These are phyloP conservation scores for Diabrotica undecimpunctata DNA, from an alignment of 1,140 invertebrate species.

Conservation along the genomic window DNA sequence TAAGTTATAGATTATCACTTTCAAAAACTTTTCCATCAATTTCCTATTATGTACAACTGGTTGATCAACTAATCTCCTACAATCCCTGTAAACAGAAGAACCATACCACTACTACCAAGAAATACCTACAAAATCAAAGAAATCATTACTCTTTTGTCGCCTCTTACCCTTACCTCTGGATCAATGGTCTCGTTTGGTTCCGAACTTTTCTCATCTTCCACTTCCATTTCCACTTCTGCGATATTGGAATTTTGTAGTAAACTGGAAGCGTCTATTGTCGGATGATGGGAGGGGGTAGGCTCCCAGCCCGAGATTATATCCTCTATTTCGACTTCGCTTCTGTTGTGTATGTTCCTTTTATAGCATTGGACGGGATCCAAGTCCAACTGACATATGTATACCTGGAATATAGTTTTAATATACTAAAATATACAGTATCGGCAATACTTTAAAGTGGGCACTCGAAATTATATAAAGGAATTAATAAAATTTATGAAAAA, in stretches of 20 bases:
- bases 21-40: too few species aligned
- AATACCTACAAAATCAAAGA: not conserved
- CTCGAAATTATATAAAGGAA: too few species aligned
- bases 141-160: slow-evolving; percentile 3
- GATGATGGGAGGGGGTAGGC: slow-evolving; percentile 65
- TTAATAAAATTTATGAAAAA: too few species aligned
- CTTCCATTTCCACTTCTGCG: slow-evolving; percentile 61
- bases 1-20: too few species aligned
- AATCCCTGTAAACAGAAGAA: not conserved
- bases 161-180: slow-evolving; percentile 22
- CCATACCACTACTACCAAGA: not conserved
- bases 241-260: slow-evolving; percentile 74
- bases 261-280: slow-evolving; percentile 71
- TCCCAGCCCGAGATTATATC: slow-evolving; percentile 75
- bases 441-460: too few species aligned
- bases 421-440: too few species aligned
- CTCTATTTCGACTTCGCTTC: slow-evolving; percentile 75
- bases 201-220: slow-evolving; percentile 37
- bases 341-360: slow-evolving; percentile 80
- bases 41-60: too few species aligned
- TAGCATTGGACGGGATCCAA: slow-evolving; percentile 72
- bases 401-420: slow-evolving; percentile 52
- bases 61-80: not conserved
- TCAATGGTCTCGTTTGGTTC: not conserved
- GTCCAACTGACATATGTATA: slow-evolving; percentile 85